Base-by-base conservation (phyloP, 2,797 vertebrate species). In the Periophthalmus magnuspinnatus region DNA sequence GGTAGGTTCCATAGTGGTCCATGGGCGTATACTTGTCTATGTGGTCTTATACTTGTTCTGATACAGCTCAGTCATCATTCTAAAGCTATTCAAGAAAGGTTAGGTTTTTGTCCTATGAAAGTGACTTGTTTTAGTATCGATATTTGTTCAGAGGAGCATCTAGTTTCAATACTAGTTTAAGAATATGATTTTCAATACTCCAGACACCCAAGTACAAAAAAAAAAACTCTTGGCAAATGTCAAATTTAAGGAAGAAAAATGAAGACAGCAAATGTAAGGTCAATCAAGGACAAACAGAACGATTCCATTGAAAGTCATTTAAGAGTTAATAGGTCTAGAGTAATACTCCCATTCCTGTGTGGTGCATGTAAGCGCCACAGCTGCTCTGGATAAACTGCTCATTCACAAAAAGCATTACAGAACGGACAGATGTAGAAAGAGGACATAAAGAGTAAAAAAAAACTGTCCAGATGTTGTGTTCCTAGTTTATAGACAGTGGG, bases 331-430 rank as follows among this genome's bases (percentile, higher is more conserved):
- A 77, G 74, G 79, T 62, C 75, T 56, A 48, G 24, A 58, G 55
- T 28, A 66, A 47, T 64, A 72, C 73, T 69, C 58, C 77, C 55
- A 68, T 80, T 78, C 62, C 65, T 74, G 24, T 59, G 55, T 61
- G n/a, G 19, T 50, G 48, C 48, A 69, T 57, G 57, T 47, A 76
- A 34, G 67, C 62, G 1, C 61, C 57, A 76, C 79, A 87, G 89
- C 75, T 85, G 82, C 78, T 69, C 70, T 48, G 28, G 79, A 78
- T 87, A 79, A 83, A 77, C 68, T 80, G 73, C 77, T 80, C 79
- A 88, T 88, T 89, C 83, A 79, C 81, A 86, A 84, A 86, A 89
- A 81, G 83, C 84, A 57, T 77, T 77, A 80, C 81, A 85, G 70
- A 78, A 77, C 50, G 82, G 75, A 75, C 78, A 87, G 84, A 78